A percentile compares a stretch with the other conserved stretches of the same genome.
Evolutionary conservation across 2,888 invertebrate genomes (phyloP).

Genomic region (Melipona bicolor): DNA sequence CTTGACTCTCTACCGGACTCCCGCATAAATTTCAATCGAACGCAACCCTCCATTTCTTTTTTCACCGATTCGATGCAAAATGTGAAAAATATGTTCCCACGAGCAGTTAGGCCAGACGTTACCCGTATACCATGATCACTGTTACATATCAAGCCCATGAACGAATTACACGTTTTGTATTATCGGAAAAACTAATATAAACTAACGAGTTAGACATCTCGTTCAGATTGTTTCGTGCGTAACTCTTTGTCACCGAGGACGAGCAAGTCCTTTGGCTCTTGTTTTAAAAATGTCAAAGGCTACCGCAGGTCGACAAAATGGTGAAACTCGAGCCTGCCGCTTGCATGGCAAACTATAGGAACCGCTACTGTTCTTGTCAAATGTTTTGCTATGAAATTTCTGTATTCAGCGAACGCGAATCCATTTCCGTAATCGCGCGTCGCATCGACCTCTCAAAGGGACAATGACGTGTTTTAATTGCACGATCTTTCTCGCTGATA

Average conservation of each 20-base stretch:
- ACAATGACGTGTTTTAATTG: slow-evolving; percentile 27
- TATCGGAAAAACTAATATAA: neutral
- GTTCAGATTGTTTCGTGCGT: neutral
- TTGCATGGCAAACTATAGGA: slow-evolving; percentile 55
- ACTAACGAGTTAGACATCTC: neutral
- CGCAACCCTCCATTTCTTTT: slow-evolving; percentile 43
- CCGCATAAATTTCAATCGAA: slow-evolving; percentile 76
- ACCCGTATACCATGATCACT: slow-evolving; percentile 5
- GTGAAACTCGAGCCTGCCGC: slow-evolving; percentile 57
- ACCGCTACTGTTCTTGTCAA: slow-evolving; percentile 32
- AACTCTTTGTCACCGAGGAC: neutral
- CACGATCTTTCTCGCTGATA: slow-evolving; percentile 41
- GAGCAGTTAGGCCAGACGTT: slow-evolving; percentile 11
- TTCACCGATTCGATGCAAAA: slow-evolving; percentile 68
- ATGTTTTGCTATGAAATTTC: slow-evolving; percentile 50
- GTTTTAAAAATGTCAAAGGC: slow-evolving; percentile 54
- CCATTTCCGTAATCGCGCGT: slow-evolving; percentile 26
- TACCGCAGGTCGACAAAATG: slow-evolving; percentile 55
- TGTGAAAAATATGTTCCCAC: slow-evolving; percentile 33
- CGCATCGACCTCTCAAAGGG: slow-evolving; percentile 33
- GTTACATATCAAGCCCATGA: neutral
- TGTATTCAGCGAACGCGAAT: slow-evolving; percentile 11
- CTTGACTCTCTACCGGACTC: slow-evolving; percentile 50
- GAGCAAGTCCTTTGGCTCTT: slow-evolving; percentile 22
- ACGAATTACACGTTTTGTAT: neutral